Conservation (phyloP, 2,113 vertebrate genomes). For the Steatornis caripensis region DNA sequence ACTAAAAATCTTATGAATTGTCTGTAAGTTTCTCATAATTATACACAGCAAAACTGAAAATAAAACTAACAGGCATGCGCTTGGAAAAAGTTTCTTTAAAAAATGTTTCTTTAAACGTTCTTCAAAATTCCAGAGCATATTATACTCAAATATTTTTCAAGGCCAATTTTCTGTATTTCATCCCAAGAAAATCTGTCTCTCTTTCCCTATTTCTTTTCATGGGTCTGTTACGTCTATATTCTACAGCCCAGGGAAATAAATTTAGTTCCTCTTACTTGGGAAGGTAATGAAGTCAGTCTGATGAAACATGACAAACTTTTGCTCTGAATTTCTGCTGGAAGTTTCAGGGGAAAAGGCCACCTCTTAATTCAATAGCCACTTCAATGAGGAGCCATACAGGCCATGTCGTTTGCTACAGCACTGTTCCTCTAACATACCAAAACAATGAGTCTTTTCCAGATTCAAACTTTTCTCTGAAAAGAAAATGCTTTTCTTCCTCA, state of each 20-base stretch:
- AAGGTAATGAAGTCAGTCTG: not conserved
- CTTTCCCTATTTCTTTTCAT: not conserved
- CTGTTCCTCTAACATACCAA: not conserved
- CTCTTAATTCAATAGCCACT: not conserved
- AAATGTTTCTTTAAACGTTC: not conserved
- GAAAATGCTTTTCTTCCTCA: not conserved
- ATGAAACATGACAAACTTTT: not conserved
- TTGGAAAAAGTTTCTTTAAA: not conserved
- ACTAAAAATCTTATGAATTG: not conserved
- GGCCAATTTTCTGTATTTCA: not conserved
- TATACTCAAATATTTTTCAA: not conserved
- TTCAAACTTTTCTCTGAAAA: not conserved
- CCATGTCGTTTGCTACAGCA: not conserved
- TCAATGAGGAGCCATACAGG: not conserved
- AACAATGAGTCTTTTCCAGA: not conserved
- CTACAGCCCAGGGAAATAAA: not conserved
- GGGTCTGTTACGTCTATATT: not conserved
- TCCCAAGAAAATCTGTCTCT: not conserved
- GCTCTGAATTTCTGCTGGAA: not conserved
- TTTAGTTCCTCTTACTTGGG: not conserved
- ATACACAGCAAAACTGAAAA: not conserved
- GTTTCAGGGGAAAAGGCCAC: not conserved
- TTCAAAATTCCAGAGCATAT: not conserved
- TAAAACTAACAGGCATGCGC: not conserved
- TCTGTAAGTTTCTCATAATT: slow-evolving; percentile 15